Evolutionary conservation across 1,140 invertebrate genomes (phyloP).

Genomic region (Dreissena rostriformis): DNA sequence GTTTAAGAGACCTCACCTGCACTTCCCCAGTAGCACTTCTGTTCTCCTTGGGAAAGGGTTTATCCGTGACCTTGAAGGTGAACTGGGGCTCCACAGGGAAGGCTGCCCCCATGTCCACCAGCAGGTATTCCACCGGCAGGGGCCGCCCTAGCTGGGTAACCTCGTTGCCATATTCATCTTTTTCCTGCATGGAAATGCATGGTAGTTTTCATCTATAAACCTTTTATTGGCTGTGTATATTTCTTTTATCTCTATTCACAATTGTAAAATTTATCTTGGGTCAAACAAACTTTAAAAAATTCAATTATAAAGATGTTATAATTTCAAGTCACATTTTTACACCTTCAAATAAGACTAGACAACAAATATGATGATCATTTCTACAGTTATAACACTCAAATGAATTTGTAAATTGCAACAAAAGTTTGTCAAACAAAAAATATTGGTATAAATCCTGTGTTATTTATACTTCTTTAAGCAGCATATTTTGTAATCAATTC

Average conservation of each 20-base stretch:
- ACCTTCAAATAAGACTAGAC: too few species aligned
- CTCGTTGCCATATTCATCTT: constrained; percentile 98
- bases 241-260: constrained; percentile 28
- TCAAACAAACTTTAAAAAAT: too few species aligned
- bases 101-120: constrained; percentile 98
- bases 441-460: too few species aligned
- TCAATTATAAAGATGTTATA: too few species aligned
- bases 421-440: too few species aligned
- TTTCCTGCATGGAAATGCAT: constrained; percentile 87
- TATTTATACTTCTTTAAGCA: too few species aligned
- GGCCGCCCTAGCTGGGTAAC: constrained; percentile 95
- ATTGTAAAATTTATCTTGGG: background rate
- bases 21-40: constrained; percentile 83
- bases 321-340: too few species aligned
- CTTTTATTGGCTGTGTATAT: background rate
- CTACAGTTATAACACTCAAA: too few species aligned
- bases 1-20: constrained; percentile 66
- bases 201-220: background rate
- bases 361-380: too few species aligned
- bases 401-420: too few species aligned
- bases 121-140: constrained; percentile 97
- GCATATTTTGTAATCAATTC: too few species aligned
- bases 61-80: constrained; percentile 88
- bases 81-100: constrained; percentile 91
- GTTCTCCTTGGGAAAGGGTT: constrained; percentile 93